Evolutionary conservation across 2,888 invertebrate species (phyloP).

Genomic region (Ellobium chinense): DNA sequence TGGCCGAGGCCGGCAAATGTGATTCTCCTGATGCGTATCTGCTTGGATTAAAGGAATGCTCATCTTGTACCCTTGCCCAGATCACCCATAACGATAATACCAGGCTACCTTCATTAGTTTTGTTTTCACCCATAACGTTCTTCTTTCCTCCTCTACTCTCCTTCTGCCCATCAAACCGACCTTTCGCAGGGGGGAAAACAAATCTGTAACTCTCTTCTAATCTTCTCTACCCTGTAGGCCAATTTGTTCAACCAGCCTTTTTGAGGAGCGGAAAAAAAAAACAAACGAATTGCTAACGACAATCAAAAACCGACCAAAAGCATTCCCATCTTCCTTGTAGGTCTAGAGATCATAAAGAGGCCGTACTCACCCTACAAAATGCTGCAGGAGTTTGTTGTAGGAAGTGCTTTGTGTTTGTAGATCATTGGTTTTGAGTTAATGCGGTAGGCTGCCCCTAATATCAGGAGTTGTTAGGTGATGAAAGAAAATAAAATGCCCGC

Average conservation of each 20-base stretch:
- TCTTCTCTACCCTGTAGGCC: background rate
- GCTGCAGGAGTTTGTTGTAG: background rate
- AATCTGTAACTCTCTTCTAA: background rate
- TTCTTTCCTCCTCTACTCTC: too few species aligned
- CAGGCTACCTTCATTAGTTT: slow-evolving; percentile 3
- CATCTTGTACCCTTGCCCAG: background rate
- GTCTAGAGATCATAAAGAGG: background rate
- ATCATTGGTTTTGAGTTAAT: background rate
- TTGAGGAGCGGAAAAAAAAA: too few species aligned
- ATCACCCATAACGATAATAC: slow-evolving; percentile 6
- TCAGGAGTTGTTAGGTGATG: too few species aligned
- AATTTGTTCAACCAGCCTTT: too few species aligned
- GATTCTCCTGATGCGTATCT: background rate
- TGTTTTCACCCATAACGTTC: too few species aligned
- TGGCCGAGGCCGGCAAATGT: slow-evolving; percentile 2
- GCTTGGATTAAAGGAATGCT: slow-evolving; percentile 25
- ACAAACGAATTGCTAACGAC: too few species aligned
- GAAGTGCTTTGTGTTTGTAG: background rate
- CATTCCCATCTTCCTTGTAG: background rate
- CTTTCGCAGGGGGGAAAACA: too few species aligned
- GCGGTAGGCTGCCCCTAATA: too few species aligned
- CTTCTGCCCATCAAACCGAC: too few species aligned
- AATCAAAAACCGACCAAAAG: background rate
- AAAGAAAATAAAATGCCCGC: too few species aligned
- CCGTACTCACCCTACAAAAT: background rate